Percentiles rank a stretch among this genome's conserved stretches.
phyloP scores from a whole-genome alignment of 2,113 vertebrate genomes.

The Percopsis transmontana region DNA sequence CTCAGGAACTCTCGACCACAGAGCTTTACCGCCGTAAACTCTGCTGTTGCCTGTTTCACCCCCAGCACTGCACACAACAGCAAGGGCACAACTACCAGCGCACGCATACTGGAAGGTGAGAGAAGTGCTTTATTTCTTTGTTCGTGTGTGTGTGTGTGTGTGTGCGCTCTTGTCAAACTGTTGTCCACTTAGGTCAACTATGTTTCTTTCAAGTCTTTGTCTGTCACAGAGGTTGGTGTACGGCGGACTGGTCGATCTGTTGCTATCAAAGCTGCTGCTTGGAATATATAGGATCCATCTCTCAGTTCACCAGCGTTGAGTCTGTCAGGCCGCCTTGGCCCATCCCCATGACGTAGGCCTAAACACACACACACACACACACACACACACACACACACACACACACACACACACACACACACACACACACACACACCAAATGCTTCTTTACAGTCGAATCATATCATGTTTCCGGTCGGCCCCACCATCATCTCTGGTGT shows the following conservation, averaged over 20 bases:
- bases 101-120: constrained; percentile 70
- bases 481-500: constrained; percentile 44
- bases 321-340: constrained; percentile 38
- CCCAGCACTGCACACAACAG: constrained; percentile 64
- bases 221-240: neutral
- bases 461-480: constrained; percentile 57
- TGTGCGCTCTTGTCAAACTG: no score
- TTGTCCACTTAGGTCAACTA: neutral
- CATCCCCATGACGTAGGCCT: constrained; percentile 31
- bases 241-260: neutral
- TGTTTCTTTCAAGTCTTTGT: neutral
- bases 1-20: constrained; percentile 86
- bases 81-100: constrained; percentile 62
- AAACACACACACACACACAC: constrained; percentile 15
- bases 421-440: constrained; percentile 9
- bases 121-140: neutral
- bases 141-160: no score
- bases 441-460: constrained; percentile 31
- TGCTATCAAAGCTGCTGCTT: neutral
- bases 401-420: constrained; percentile 18
- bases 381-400: constrained; percentile 13
- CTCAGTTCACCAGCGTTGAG: constrained; percentile 3
- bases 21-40: constrained; percentile 77
- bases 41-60: constrained; percentile 39
- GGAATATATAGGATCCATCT: constrained; percentile 49